Evolutionary conservation across 2,113 vertebrate genomes (phyloP), one percentile per base, ranked within the genome.

Genomic region (Alces alces): DNA sequence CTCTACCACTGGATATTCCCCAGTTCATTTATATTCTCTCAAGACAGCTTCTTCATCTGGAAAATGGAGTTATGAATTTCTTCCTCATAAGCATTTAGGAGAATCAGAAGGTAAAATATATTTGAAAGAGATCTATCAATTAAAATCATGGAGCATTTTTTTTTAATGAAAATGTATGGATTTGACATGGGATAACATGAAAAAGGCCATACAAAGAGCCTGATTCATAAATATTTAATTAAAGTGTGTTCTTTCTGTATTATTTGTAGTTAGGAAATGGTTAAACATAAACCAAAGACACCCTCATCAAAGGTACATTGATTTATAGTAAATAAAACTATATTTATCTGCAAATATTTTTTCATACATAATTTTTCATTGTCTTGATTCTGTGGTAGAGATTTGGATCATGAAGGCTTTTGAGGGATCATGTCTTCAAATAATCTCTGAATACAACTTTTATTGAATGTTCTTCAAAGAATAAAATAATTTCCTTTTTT

Each of bases 61-160:
- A 73, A 73, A 73, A 73, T 73, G 66, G 36, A 73, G 66, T 73
- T 73, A 39, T 73, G 66, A 39, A 73, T 39, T 73, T 39, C 11
- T 73, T 73, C 66, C 21, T 73, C 66, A 73, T 39, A 66, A 33
- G n/a, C n/a, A 64, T 54, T 50, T 54, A 36, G 33, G 19, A 87
- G 7, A 80, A 96, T 52, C 55, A 80, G 12, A 73, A 52, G 45
- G 50, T 55, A 87, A 93, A 61, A 58, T 79, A 25, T 33, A 79
- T 89, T 61, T 60, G 54, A 60, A 89, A 96, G 89, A 86, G 27
- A 21, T 61, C 23, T 57, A 23, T 87, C 28, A 54, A 57, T 96
- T 25, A 92, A 95, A 97, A 83, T 28, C 61, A 96, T 64, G 16
- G 50, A 96, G 86, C 61, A 73, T 36, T 85, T 78, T 86, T 86